Percentiles rank a stretch among this genome's conserved stretches.
Conservation (phyloP, 2,113 vertebrate genomes). For the Siniperca chuatsi region DNA sequence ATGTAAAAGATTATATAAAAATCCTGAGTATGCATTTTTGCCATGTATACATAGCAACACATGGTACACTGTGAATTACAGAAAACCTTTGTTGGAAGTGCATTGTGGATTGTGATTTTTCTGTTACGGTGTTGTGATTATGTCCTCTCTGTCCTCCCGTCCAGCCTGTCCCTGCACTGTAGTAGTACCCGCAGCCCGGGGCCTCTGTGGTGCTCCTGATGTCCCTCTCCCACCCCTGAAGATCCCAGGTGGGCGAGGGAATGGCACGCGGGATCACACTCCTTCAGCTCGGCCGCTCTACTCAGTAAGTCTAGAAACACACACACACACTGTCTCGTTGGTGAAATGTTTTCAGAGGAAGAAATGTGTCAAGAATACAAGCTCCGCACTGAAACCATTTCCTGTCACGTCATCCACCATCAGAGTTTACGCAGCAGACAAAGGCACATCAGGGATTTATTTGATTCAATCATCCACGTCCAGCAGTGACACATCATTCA, state of each 20-base stretch:
- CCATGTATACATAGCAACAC: neutral
- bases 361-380: neutral
- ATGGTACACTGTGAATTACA: neutral
- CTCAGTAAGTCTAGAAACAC: constrained; percentile 84
- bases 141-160: constrained; percentile 44
- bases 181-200: constrained; percentile 98
- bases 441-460: neutral
- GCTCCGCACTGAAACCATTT: constrained; percentile 9
- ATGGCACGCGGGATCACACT: constrained; percentile 99
- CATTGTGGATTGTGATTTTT: neutral
- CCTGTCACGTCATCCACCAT: constrained; percentile 47
- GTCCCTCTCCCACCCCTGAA: constrained; percentile 99
- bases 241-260: constrained; percentile 99
- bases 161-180: constrained; percentile 91
- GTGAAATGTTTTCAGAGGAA: neutral
- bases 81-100: neutral
- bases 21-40: too few relatives aligned
- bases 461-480: neutral
- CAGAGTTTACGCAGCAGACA: neutral
- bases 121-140: neutral
- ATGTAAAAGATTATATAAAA: neutral
- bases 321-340: neutral
- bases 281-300: constrained; percentile 96
- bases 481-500: neutral
- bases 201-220: constrained; percentile 99